Evolutionary conservation across 2,888 invertebrate species (phyloP), one percentile per base, ranked within the genome.

Genomic region (Salticus scenicus): DNA sequence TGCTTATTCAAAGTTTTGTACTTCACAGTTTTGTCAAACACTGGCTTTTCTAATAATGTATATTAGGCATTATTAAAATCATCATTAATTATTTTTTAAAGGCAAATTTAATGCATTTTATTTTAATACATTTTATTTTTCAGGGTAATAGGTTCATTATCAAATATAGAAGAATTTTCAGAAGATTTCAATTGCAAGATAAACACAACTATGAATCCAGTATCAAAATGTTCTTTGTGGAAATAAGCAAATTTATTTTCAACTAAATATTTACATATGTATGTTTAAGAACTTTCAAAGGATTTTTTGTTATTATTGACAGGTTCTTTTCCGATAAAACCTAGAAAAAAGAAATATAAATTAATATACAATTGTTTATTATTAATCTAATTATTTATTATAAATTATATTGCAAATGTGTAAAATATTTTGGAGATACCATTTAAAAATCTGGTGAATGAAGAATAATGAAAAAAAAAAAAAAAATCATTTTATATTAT

Each of bases 101-200:
- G n/a, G n/a, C n/a, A n/a, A n/a, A n/a, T n/a, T n/a, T n/a, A n/a
- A n/a, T n/a, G n/a, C n/a, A n/a, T n/a, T n/a, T n/a, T n/a, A n/a
- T n/a, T n/a, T n/a, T n/a, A n/a, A n/a, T n/a, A n/a, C n/a, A n/a
- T 66, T 28, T 10, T 66, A n/a, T 33, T 20, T 67, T 67, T 20
- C 33, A 87, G 83, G 57, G 47, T 87, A 28, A 79, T 64, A 63
- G 82, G 79, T 7, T 66, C 71, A 14, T n/a, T 87, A 24, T 87
- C 87, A 12, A 79, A 87, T 47, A 31, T 83, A 0, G 75, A 80
- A 57, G 87, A 87, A 75, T 87, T 83, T 63, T 83, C 87, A n/a
- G 69, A 79, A 37, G 83, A 82, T 28, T 87, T 87, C 63, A 64
- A 87, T 17, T 87, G 79, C 57, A 30, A 73, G 42, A 4, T 24